phyloP scores from a whole-genome alignment of 2,888 invertebrate genomes.

The Frankliniella fusca region DNA sequence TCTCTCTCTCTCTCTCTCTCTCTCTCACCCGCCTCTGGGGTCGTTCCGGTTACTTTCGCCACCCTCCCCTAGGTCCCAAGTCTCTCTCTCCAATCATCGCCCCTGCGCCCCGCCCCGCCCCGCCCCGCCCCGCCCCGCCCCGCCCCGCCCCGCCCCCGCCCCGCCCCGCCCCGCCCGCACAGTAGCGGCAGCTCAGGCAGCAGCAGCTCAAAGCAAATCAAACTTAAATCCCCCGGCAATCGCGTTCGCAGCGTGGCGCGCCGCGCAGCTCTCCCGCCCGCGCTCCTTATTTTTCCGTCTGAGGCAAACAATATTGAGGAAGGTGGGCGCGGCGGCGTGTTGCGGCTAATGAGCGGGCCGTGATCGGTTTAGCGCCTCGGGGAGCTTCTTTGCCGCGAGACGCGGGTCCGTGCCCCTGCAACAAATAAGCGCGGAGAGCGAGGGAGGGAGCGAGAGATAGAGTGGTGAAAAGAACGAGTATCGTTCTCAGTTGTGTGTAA shows the following conservation, averaged over 20 bases:
- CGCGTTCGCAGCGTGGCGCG: neutral
- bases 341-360: neutral
- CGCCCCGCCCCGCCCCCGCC: neutral
- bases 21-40: neutral
- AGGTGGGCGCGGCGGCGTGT: neutral
- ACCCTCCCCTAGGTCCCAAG: neutral
- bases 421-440: too few species aligned
- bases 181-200: too few species aligned
- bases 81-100: neutral
- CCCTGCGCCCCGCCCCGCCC: neutral
- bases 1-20: neutral
- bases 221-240: conserved; percentile 1
- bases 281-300: neutral
- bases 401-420: too few species aligned
- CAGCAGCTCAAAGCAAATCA: neutral
- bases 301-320: neutral
- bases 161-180: neutral
- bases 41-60: neutral
- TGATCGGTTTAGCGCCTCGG: conserved; percentile 6
- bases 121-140: neutral
- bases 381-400: neutral
- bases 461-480: too few species aligned
- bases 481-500: too few species aligned
- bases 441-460: too few species aligned
- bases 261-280: too few species aligned